phyloP scores from a whole-genome alignment of 2,113 vertebrate genomes.

The Choloepus hoffmanni region DNA sequence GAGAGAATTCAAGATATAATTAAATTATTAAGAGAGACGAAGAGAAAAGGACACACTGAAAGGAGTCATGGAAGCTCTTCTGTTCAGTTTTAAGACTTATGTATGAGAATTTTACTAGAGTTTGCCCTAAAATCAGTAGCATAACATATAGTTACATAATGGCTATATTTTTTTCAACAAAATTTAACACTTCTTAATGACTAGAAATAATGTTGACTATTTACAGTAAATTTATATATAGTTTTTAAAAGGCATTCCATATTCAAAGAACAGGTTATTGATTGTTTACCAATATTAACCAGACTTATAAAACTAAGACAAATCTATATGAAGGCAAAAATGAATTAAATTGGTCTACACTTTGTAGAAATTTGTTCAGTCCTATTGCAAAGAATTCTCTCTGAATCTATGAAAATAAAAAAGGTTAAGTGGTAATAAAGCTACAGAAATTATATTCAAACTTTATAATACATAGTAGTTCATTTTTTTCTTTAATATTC shows the following conservation, averaged over 20 bases:
- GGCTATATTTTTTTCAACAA: neutral
- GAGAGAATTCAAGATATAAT: neutral
- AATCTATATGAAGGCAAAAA: neutral
- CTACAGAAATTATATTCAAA: neutral
- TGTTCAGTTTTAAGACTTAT: no score
- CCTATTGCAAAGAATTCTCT: neutral
- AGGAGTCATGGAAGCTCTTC: neutral
- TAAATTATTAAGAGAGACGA: no score
- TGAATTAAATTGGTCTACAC: no score
- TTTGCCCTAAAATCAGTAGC: neutral
- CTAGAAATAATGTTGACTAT: neutral
- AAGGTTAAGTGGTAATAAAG: neutral
- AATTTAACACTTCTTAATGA: neutral
- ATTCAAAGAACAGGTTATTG: neutral
- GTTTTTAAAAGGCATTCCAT: neutral
- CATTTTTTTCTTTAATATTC: constrained; percentile 67
- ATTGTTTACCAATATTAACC: neutral
- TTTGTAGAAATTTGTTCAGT: neutral
- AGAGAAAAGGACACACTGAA: neutral
- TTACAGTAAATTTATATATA: neutral
- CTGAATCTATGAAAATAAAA: neutral
- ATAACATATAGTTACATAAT: neutral
- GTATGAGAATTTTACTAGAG: no score
- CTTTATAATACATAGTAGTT: constrained; percentile 30
- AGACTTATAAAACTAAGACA: neutral